Conservation (phyloP, 2,797 vertebrate genomes). For the Danio aesculapii region DNA sequence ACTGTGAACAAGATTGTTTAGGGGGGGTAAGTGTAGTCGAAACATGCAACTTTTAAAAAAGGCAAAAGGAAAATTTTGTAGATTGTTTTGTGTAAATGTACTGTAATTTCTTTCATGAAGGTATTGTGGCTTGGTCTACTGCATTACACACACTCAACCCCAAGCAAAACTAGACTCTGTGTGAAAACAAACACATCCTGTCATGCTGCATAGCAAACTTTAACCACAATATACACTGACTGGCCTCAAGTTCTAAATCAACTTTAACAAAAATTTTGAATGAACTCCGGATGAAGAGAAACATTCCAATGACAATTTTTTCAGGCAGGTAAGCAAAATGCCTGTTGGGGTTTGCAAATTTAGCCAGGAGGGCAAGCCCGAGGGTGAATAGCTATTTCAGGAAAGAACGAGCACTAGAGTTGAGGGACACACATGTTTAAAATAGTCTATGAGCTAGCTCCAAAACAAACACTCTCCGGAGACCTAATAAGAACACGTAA, state of each 20-base stretch:
- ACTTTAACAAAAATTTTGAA: neutral
- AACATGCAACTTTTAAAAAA: no score
- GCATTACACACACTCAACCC: no score
- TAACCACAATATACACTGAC: constrained; percentile 6
- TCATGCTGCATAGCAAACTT: neutral
- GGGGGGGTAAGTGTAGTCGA: no score
- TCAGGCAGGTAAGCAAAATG: constrained; percentile 28
- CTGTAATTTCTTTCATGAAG: no score
- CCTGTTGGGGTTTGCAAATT: constrained; percentile 28
- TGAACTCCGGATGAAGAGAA: neutral
- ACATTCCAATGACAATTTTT: constrained; percentile 16
- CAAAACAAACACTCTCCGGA: constrained; percentile 43
- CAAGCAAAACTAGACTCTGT: no score
- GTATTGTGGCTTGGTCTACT: no score
- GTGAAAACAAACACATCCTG: no score
- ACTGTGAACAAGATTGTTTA: no score
- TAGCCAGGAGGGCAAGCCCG: constrained; percentile 30
- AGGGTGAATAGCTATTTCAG: constrained; percentile 17
- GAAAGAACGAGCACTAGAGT: constrained; percentile 22
- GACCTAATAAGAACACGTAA: constrained; percentile 42
- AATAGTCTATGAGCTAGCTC: constrained; percentile 41
- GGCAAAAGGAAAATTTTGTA: no score
- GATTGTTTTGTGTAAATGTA: no score
- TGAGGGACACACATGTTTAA: constrained; percentile 35
- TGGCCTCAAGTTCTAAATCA: constrained; percentile 11